A percentile compares a stretch with the other conserved stretches of the same genome.
Evolutionary conservation across 2,113 vertebrate genomes (phyloP).

Genomic region (Ancistrus triradiatus): DNA sequence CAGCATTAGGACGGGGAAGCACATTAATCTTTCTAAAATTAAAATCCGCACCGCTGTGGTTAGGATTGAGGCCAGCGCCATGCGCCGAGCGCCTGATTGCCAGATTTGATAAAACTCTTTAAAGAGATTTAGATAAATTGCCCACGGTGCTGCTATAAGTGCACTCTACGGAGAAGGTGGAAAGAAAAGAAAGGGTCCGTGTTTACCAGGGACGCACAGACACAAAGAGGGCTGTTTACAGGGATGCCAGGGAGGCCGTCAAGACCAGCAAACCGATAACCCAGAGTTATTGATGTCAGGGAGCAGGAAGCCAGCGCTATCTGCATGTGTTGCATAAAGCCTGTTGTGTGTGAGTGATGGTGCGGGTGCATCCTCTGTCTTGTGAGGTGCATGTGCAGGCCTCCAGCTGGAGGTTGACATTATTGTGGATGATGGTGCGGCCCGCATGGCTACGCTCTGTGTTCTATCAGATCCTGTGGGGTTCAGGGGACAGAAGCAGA

Average conservation of each 20-base stretch:
- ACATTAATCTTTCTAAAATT: conserved; percentile 99
- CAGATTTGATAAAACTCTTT: conserved; percentile 98
- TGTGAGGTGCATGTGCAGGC: neutral
- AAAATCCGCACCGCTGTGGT: conserved; percentile 86
- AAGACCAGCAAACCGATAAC: conserved; percentile 54
- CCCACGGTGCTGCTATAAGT: conserved; percentile 65
- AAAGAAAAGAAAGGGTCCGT: conserved; percentile 37
- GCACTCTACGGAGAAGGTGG: conserved; percentile 46
- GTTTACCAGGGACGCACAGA: conserved; percentile 56
- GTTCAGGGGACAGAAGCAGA: conserved; percentile 13
- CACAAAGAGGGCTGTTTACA: conserved; percentile 61
- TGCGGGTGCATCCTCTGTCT: conserved; percentile 7
- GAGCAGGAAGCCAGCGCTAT: conserved; percentile 65
- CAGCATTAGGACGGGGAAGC: conserved; percentile 77
- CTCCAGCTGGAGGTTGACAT: conserved; percentile 21
- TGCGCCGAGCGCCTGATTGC: conserved; percentile 82
- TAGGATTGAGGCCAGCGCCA: conserved; percentile 90
- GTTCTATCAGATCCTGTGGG: conserved; percentile 30
- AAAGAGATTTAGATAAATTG: conserved; percentile 98
- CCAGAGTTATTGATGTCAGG: conserved; percentile 61
- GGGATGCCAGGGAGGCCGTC: conserved; percentile 55
- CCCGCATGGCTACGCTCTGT: neutral
- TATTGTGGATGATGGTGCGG: conserved; percentile 15
- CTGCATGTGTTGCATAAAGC: conserved; percentile 58
- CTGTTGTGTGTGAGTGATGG: conserved; percentile 45